Base-by-base conservation (phyloP, 2,797 vertebrate genomes). In the Cetoscarus ocellatus region DNA sequence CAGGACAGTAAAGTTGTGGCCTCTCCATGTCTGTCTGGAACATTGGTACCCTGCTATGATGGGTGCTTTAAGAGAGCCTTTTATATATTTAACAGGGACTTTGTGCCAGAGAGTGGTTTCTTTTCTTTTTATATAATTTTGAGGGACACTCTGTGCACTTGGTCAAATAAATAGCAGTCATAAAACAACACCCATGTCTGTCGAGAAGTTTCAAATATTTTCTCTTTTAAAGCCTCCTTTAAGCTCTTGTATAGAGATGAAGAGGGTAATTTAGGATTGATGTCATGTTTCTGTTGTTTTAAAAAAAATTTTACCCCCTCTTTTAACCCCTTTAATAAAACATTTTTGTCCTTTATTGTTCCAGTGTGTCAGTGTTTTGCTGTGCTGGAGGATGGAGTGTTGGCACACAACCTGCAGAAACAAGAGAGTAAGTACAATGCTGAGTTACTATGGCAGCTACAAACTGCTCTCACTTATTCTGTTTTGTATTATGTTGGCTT, bases 351-450 rank as follows among this genome's bases (percentile, higher is more conserved):
- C 51, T 90, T 53, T 68, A 51, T 85, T 78, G 38, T 91, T 85
- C 44, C 86, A 95, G 89, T 94, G 76, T 91, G 92, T 63, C 92
- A 94, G 80, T 91, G 90, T 74, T 95, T 96, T 76, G 85, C 93
- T 8, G 47, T 95, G 44, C 86, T 95, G 81, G 94, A 96, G 85
- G 94, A 93, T 56, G 90, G 90, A 40, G 93, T 65, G 0, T 64
- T 95, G 70, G 95, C 95, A 74, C 89, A 89, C 82, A 94, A 78
- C 79, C 86, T 96, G 36, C 94, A 96, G 84, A 92, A 96, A 61
- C 93, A 94, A 80, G 94, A 97, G 87, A 93, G 91, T 94, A 87
- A 95, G 93, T 90, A 55, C 79, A 73, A 36, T 27, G 34, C 58
- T 3, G 62, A 44, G 10, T 45, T 10, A 19, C 70, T 5, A 6